These are phyloP conservation scores for Mustela nigripes DNA, from an alignment of 2,113 vertebrate genomes.

Conservation along the genomic window DNA sequence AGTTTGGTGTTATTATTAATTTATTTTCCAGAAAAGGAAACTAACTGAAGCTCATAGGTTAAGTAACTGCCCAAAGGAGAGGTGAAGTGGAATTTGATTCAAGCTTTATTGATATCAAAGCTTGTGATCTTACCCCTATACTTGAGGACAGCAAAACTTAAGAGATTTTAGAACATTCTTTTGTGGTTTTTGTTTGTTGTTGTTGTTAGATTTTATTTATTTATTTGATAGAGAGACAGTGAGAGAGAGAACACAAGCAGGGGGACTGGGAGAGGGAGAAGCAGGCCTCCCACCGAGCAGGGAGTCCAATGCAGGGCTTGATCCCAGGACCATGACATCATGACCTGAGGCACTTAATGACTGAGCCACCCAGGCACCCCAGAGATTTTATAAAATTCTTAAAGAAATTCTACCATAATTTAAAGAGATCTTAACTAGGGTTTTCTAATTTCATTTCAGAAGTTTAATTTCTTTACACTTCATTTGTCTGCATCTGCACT, in stretches of 20 bases:
- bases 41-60: background rate
- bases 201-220: too few species aligned
- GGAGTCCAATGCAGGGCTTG: too few species aligned
- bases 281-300: too few species aligned
- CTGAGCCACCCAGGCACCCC: too few species aligned
- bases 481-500: background rate
- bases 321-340: too few species aligned
- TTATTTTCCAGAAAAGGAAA: background rate
- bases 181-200: too few species aligned
- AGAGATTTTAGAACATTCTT: background rate
- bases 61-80: background rate
- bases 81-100: background rate
- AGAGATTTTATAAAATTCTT: constrained; percentile 14
- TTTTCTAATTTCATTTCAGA: constrained; percentile 3
- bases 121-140: background rate
- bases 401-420: background rate
- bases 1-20: background rate
- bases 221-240: too few species aligned
- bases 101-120: background rate
- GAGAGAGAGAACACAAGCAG: too few species aligned
- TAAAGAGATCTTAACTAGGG: background rate
- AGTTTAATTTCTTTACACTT: background rate
- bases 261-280: too few species aligned
- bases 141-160: background rate
- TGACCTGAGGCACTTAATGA: too few species aligned